phyloP scores from a whole-genome alignment of 2,888 invertebrate species.

The Ashinkailepas kermadecensis region DNA sequence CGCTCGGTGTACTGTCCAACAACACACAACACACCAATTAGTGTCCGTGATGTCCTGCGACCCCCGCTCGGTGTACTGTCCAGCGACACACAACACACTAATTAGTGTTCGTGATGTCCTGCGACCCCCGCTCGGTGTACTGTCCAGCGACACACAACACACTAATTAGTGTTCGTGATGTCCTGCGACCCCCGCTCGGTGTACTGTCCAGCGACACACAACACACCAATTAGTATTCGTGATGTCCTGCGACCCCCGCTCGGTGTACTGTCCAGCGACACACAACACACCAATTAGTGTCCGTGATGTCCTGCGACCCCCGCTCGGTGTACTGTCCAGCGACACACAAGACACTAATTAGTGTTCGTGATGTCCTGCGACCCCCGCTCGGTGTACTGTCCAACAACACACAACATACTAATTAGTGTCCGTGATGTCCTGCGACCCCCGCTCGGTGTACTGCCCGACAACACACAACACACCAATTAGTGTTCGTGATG shows the following conservation, averaged over 20 bases:
- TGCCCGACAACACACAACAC: not conserved
- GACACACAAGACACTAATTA: too few relatives aligned
- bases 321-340: too few relatives aligned
- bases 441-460: not conserved
- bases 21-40: not conserved
- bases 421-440: not conserved
- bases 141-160: too few relatives aligned
- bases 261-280: not conserved
- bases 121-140: too few relatives aligned
- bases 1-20: not conserved
- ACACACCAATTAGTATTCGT: not conserved
- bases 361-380: constrained; percentile 39
- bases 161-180: too few relatives aligned
- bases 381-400: not conserved
- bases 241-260: not conserved
- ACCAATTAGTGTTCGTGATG: too few relatives aligned
- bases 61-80: not conserved
- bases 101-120: too few relatives aligned
- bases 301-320: too few relatives aligned
- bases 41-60: not conserved
- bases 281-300: not conserved
- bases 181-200: not conserved
- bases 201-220: not conserved
- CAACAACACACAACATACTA: not conserved
- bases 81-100: not conserved